phyloP scores from a whole-genome alignment of 2,113 vertebrate genomes.

The Limanda limanda region DNA sequence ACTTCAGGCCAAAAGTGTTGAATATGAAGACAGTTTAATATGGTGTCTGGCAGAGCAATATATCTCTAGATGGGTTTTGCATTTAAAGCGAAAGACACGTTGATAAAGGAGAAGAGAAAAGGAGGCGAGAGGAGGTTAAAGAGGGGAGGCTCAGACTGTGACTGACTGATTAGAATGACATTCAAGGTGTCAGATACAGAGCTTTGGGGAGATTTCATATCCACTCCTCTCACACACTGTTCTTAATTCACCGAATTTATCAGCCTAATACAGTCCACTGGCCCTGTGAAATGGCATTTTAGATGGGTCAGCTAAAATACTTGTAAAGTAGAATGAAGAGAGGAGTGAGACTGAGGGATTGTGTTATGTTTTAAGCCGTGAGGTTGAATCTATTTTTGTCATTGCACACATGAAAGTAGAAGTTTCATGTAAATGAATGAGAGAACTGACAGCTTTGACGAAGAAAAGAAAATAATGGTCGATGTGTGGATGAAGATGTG shows the following conservation, averaged over 20 bases:
- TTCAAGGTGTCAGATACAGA: constrained; percentile 63
- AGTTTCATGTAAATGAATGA: not conserved
- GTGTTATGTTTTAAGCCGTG: constrained; percentile 6
- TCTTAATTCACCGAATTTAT: constrained; percentile 62
- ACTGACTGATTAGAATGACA: constrained; percentile 75
- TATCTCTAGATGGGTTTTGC: constrained; percentile 54
- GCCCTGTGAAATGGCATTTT: constrained; percentile 56
- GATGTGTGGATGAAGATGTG: too few species aligned
- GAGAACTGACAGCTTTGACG: not conserved
- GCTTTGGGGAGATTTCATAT: constrained; percentile 64
- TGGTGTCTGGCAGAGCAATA: constrained; percentile 38
- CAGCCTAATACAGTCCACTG: constrained; percentile 59
- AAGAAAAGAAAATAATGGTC: not conserved
- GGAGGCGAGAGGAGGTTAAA: constrained; percentile 56
- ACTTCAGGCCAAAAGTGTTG: constrained; percentile 20
- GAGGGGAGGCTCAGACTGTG: constrained; percentile 52
- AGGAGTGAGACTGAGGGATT: constrained; percentile 10
- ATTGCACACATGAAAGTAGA: constrained; percentile 1
- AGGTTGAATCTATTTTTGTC: constrained; percentile 28
- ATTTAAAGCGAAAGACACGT: constrained; percentile 58
- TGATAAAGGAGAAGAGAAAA: constrained; percentile 44
- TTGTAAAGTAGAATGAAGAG: constrained; percentile 45
- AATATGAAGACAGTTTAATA: constrained; percentile 54
- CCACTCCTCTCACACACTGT: constrained; percentile 39
- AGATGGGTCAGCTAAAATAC: constrained; percentile 45